Evolutionary conservation across 2,888 invertebrate species (phyloP).

Genomic region (Tromatobia lineatoria): DNA sequence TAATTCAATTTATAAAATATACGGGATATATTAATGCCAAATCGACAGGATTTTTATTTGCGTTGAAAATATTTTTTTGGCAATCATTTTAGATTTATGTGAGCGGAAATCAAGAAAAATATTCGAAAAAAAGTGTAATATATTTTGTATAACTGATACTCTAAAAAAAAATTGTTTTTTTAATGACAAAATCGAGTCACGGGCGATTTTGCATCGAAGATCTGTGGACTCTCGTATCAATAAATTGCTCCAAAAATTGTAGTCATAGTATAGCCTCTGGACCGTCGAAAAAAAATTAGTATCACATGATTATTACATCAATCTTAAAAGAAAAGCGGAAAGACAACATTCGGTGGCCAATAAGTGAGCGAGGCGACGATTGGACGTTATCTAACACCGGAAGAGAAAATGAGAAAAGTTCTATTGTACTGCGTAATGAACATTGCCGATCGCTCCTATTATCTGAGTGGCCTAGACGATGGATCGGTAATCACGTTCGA

Average conservation of each 20-base stretch:
- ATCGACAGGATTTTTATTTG: too few species aligned
- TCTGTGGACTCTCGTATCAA: not conserved
- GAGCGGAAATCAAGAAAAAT: too few species aligned
- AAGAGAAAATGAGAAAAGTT: constrained; percentile 18
- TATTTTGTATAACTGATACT: too few species aligned
- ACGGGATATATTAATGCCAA: too few species aligned
- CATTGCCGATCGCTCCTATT: not conserved
- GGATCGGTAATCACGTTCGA: not conserved
- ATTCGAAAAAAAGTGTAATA: too few species aligned
- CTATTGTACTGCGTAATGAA: not conserved
- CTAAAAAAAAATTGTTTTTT: too few species aligned
- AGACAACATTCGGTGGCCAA: not conserved
- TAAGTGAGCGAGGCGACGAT: not conserved
- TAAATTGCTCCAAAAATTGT: not conserved
- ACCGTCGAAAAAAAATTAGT: not conserved
- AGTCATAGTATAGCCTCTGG: not conserved
- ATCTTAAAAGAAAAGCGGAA: not conserved
- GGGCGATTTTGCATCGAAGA: too few species aligned
- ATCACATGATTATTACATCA: not conserved
- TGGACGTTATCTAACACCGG: constrained; percentile 16
- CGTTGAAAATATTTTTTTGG: too few species aligned
- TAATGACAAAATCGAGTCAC: too few species aligned
- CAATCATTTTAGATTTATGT: too few species aligned
- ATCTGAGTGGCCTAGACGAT: not conserved
- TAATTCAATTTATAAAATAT: not conserved